Percentiles rank a stretch among this genome's conserved stretches.
These are phyloP conservation scores for Podargus strigoides DNA, from an alignment of 2,797 vertebrate genomes.

Conservation along the genomic window DNA sequence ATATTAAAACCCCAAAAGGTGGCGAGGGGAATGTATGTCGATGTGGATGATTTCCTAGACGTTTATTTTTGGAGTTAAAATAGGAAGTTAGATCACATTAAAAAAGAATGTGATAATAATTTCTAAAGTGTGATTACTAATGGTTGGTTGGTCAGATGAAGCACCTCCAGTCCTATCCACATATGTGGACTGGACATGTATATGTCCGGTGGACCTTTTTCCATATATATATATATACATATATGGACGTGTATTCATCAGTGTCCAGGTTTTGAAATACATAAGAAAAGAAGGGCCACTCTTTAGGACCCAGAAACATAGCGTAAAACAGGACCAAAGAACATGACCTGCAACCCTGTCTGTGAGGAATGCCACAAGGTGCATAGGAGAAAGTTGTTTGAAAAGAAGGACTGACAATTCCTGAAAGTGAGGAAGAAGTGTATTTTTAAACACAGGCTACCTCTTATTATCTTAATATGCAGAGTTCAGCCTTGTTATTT, in stretches of 20 bases:
- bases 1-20: neutral
- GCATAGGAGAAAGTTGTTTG: neutral
- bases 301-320: neutral
- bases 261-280: neutral
- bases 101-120: neutral
- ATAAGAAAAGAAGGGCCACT: neutral
- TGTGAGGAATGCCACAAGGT: neutral
- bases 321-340: neutral
- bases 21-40: neutral
- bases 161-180: neutral
- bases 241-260: neutral
- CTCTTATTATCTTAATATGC: neutral
- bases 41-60: neutral
- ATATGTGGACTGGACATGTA: neutral
- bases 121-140: neutral
- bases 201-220: neutral
- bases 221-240: no score
- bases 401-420: neutral
- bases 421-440: neutral
- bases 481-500: neutral
- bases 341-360: neutral
- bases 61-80: neutral
- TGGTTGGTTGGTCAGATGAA: neutral
- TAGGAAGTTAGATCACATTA: neutral
- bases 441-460: neutral